Base-by-base conservation (phyloP, 2,888 invertebrate species). In the Eristalinus sepulchralis region DNA sequence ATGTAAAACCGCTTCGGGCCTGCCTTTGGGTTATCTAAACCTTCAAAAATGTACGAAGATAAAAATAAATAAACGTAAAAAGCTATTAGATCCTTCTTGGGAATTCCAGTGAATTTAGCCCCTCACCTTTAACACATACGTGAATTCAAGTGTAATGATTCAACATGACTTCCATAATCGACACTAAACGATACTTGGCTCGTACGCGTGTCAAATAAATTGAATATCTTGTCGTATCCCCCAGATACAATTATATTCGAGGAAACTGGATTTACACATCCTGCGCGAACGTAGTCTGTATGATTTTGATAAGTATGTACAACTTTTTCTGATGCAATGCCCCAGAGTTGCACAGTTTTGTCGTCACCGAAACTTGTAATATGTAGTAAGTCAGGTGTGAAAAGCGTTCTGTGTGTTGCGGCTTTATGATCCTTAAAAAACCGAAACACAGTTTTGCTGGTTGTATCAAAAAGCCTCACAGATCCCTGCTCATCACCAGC, bases 361-460 rank as follows among this genome's bases (percentile, higher is more conserved):
- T 99, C 98, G 93, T 99, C 98, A 2, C 98, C 97, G 91, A 97
- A 98, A 89, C 98, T 97, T 1, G 96, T 94, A 55, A 98, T 94
- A 89, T 96, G 96, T 13, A 95, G 93, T 90, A 96, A 95, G 90
- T 97, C 96, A 36, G 95, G 94, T 20, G 97, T 94, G 90, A 98
- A 98, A 90, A 94, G 95, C 87, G 96, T 96, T 85, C 97, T 94
- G 91, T 98, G 98, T 89, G 95, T 96, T 63, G 96, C 94, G 22
- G 94, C 96, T 84, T 94, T 94, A 90, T 98, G 98, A 0, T 97
- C 98, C 90, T 96, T 96, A 90, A 98, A 98, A 24, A 97, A 94
- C 89, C 98, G 94, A 1, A 99, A 93, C 24, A 97, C 94, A 91
- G 95, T 96, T 91, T 97, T 97, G 2, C 96, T 96, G 13, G 95